phyloP scores from a whole-genome alignment of 1,140 invertebrate genomes.

The Tenebrio molitor region DNA sequence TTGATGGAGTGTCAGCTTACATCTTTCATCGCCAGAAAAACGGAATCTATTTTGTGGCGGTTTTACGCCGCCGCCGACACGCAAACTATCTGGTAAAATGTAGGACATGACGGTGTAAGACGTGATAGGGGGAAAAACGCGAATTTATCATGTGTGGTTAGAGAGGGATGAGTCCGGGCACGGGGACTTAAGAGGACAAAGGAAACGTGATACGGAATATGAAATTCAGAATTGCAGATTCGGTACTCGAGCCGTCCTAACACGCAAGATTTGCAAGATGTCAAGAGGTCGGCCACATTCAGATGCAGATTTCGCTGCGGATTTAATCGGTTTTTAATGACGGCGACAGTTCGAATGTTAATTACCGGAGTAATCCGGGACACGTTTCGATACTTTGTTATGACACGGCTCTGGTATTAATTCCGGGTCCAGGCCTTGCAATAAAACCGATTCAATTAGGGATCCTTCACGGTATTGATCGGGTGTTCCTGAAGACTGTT shows the following conservation, averaged over 20 bases:
- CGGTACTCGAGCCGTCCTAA: slow-evolving; percentile 44
- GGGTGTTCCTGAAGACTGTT: neutral
- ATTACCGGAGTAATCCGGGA: slow-evolving; percentile 26
- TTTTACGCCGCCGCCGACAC: slow-evolving; percentile 25
- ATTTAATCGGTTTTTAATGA: slow-evolving; percentile 48
- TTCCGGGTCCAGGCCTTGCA: neutral
- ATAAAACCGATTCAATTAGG: slow-evolving; percentile 48
- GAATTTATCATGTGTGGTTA: slow-evolving; percentile 46
- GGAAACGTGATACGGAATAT: slow-evolving; percentile 57
- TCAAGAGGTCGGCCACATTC: slow-evolving; percentile 49
- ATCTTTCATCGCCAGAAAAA: slow-evolving; percentile 22
- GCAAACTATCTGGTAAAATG: slow-evolving; percentile 43
- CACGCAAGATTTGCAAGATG: slow-evolving; percentile 52
- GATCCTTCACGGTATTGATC: slow-evolving; percentile 46
- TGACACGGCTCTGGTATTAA: slow-evolving; percentile 5
- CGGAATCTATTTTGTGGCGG: slow-evolving; percentile 6
- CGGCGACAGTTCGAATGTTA: slow-evolving; percentile 44
- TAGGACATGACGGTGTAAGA: slow-evolving; percentile 42
- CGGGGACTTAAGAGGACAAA: slow-evolving; percentile 53
- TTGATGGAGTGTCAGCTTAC: slow-evolving; percentile 24
- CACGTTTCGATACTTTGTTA: slow-evolving; percentile 39
- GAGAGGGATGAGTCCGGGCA: slow-evolving; percentile 41
- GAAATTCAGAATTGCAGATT: slow-evolving; percentile 57
- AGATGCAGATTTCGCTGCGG: slow-evolving; percentile 43
- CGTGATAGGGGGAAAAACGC: slow-evolving; percentile 26